Evolutionary conservation across 2,888 invertebrate species (phyloP).

Genomic region (Strigamia crassipes): DNA sequence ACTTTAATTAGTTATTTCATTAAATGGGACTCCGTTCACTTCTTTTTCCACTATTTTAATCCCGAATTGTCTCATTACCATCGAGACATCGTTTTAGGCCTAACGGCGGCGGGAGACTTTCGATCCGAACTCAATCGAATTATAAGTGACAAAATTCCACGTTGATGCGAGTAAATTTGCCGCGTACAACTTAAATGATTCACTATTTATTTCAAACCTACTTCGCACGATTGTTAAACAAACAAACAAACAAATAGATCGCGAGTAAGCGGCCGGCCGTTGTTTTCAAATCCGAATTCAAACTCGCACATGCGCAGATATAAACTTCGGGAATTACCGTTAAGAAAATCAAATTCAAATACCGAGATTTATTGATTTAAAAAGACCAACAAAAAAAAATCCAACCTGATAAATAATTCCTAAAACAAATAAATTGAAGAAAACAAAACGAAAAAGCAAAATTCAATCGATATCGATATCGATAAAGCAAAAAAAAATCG

Average conservation of each 20-base stretch:
- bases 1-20: slow-evolving; percentile 2
- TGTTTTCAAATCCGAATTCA: background rate
- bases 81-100: background rate
- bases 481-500: background rate
- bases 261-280: background rate
- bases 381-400: background rate
- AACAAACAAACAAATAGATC: background rate
- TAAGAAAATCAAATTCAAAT: background rate
- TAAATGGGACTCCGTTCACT: background rate
- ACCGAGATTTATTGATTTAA: background rate
- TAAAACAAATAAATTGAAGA: background rate
- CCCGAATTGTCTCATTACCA: slow-evolving; percentile 10
- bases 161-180: background rate
- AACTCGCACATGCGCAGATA: background rate
- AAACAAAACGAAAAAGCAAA: no score
- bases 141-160: background rate
- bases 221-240: background rate
- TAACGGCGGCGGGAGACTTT: background rate
- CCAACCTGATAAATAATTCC: background rate
- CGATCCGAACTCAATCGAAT: background rate
- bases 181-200: background rate
- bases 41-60: background rate
- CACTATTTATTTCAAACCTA: background rate
- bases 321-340: background rate
- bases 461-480: background rate